phyloP scores from a whole-genome alignment of 2,113 vertebrate species.

The Macroglossus sobrinus region DNA sequence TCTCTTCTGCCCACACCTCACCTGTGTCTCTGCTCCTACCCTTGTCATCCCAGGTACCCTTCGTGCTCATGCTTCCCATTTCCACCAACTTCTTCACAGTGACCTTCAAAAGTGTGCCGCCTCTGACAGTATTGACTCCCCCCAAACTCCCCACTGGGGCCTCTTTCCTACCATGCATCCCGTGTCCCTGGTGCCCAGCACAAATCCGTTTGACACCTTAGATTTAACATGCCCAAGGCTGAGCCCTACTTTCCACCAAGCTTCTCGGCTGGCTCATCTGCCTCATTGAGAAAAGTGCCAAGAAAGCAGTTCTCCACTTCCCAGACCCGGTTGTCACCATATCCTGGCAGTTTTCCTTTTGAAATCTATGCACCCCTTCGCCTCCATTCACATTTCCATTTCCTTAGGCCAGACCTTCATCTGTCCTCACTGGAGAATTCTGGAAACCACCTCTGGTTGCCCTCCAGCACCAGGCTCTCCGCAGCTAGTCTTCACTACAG shows the following conservation, averaged over 20 bases:
- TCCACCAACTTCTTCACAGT: not conserved
- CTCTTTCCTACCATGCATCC: not conserved
- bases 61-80: not conserved
- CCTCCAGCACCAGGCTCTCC: not conserved
- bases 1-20: not conserved
- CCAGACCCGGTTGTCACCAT: not conserved
- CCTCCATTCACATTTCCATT: not conserved
- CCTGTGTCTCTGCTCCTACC: not conserved
- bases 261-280: not conserved
- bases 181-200: not conserved
- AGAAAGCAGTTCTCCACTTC: not conserved
- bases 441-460: not conserved
- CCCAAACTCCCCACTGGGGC: not conserved
- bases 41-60: not conserved
- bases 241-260: not conserved
- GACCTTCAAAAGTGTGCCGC: not conserved
- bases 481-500: not conserved
- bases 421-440: not conserved
- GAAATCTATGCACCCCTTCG: not conserved
- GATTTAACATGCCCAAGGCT: not conserved
- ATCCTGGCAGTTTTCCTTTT: not conserved
- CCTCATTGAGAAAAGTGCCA: not conserved
- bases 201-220: not conserved
- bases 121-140: not conserved
- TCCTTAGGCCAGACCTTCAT: not conserved